These are phyloP conservation scores for Platycnemis pennipes DNA, from an alignment of 2,888 invertebrate genomes.

Conservation along the genomic window DNA sequence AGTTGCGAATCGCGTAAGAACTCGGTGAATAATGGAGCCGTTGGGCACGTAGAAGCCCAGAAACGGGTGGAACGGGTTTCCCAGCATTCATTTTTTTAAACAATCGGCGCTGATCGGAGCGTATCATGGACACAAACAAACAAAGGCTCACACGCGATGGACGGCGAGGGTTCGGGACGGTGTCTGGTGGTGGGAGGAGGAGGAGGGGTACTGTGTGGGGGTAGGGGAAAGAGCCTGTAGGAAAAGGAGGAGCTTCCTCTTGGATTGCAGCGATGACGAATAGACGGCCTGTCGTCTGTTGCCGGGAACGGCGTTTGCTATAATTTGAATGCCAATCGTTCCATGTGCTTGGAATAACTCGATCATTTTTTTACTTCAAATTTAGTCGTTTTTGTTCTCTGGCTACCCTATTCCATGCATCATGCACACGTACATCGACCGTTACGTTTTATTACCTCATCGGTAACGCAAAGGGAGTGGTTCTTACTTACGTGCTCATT, in stretches of 20 bases:
- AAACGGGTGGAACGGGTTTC: slow-evolving; percentile 26
- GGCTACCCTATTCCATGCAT: not conserved
- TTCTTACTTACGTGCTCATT: not conserved
- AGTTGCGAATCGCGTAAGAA: not conserved
- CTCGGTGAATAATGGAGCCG: slow-evolving; percentile 31
- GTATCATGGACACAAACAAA: slow-evolving; percentile 36
- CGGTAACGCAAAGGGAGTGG: not conserved
- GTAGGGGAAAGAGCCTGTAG: not conserved
- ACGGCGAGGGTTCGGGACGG: not conserved
- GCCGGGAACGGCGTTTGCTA: not conserved
- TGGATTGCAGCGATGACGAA: not conserved
- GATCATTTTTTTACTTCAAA: not conserved
- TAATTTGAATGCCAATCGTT: slow-evolving; percentile 18
- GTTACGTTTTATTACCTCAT: not conserved
- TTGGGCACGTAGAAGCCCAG: not conserved
- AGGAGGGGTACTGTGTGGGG: not conserved
- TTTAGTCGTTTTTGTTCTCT: not conserved
- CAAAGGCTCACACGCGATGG: slow-evolving; percentile 32
- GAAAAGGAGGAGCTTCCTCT: not conserved
- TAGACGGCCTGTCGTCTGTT: not conserved
- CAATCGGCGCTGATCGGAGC: slow-evolving; percentile 24
- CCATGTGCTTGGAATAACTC: not conserved
- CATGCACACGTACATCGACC: not conserved
- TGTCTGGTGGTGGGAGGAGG: not conserved
- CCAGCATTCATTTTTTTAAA: slow-evolving; percentile 39